phyloP scores from a whole-genome alignment of 2,888 invertebrate genomes.

The Hemicrepidius hirtus region DNA sequence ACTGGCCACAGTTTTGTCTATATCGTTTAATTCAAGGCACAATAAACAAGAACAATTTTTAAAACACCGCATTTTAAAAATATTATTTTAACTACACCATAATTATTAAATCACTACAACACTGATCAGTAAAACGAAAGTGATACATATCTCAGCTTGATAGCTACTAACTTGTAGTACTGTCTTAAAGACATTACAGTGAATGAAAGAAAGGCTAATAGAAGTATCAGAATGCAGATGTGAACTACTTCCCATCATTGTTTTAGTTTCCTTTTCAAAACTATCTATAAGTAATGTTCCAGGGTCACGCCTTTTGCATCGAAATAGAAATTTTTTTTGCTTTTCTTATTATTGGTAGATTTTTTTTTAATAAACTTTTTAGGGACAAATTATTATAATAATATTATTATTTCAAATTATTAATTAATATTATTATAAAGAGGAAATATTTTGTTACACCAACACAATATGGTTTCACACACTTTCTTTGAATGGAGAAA shows the following conservation, averaged over 20 bases:
- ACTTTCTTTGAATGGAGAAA: constrained; percentile 61
- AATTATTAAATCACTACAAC: constrained; percentile 20
- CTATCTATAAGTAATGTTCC: constrained; percentile 38
- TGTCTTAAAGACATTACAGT: constrained; percentile 36
- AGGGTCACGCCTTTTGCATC: constrained; percentile 38
- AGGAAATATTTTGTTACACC: neutral
- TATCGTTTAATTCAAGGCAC: constrained; percentile 83
- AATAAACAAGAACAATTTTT: constrained; percentile 84
- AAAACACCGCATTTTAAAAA: constrained; percentile 77
- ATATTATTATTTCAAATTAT: neutral
- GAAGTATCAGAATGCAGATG: constrained; percentile 60
- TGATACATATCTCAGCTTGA: constrained; percentile 30
- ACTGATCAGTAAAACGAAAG: constrained; percentile 39
- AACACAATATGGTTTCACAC: constrained; percentile 46
- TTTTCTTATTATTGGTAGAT: no score
- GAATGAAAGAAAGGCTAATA: constrained; percentile 58
- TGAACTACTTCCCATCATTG: constrained; percentile 70
- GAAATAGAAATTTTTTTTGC: neutral
- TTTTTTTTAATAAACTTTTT: no score
- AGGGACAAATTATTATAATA: no score
- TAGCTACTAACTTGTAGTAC: constrained; percentile 23
- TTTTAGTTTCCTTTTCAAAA: constrained; percentile 65
- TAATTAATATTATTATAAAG: constrained; percentile 5
- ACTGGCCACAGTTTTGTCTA: constrained; percentile 73
- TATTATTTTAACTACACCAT: constrained; percentile 3